Percentiles rank a stretch among this genome's conserved stretches.
These are phyloP conservation scores for Choloepus hoffmanni DNA, from an alignment of 2,113 vertebrate species.

Conservation along the genomic window DNA sequence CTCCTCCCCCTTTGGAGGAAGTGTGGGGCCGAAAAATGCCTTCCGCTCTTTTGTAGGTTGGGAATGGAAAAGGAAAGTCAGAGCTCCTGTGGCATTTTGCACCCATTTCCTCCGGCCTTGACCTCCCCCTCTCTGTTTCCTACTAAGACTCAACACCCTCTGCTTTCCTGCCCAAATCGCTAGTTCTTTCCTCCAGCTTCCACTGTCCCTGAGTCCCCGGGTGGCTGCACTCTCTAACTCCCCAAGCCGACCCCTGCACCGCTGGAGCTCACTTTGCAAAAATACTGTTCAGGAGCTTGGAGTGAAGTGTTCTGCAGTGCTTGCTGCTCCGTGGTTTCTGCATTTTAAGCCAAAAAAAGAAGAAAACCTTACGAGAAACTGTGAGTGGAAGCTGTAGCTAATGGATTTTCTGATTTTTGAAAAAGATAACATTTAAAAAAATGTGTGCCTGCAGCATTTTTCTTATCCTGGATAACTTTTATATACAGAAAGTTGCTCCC, in stretches of 20 bases:
- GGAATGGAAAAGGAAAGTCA: neutral
- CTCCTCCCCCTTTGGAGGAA: neutral
- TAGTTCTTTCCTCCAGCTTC: neutral
- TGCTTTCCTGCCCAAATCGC: neutral
- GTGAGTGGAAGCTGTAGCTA: neutral
- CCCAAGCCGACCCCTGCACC: neutral
- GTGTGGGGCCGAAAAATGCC: neutral
- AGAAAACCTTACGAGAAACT: neutral
- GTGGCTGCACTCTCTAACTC: neutral
- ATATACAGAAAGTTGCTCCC: neutral
- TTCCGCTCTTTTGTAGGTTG: neutral
- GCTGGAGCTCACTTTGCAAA: neutral
- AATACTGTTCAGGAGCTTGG: neutral
- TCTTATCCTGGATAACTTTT: neutral
- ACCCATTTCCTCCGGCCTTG: neutral
- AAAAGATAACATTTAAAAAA: neutral
- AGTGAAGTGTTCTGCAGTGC: neutral
- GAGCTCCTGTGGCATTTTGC: neutral
- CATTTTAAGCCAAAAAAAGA: neutral
- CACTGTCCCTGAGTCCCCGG: neutral
- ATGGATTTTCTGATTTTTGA: neutral
- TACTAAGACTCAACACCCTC: neutral
- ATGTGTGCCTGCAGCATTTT: conserved; percentile 1
- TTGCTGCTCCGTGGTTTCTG: neutral
- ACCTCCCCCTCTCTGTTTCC: neutral